Evolutionary conservation across 2,113 vertebrate species (phyloP).

Genomic region (Panurus biarmicus): DNA sequence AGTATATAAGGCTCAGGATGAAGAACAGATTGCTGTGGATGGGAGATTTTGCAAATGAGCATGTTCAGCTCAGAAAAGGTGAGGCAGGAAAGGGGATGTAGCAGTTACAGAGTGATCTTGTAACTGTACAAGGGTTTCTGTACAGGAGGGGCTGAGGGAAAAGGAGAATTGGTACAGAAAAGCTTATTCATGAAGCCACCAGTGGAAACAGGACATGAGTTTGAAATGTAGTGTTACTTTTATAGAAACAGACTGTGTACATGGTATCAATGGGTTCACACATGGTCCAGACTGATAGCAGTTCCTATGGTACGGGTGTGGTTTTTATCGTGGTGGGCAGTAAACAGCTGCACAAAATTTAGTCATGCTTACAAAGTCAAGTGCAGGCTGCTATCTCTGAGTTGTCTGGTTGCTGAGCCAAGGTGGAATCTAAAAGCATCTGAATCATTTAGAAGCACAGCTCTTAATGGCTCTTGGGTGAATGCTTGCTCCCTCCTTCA

Average conservation of each 20-base stretch:
- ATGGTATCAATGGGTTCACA: background rate
- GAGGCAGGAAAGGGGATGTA: background rate
- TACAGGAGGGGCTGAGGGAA: background rate
- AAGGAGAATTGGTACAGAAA: background rate
- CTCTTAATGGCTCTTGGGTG: background rate
- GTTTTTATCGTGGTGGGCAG: background rate
- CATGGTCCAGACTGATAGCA: background rate
- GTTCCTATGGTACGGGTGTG: background rate
- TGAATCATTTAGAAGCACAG: conserved; percentile 13
- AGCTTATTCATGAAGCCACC: background rate
- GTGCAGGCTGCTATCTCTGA: background rate
- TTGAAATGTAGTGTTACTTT: background rate
- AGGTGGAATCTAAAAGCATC: conserved; percentile 5
- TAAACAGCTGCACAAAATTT: conserved; percentile 25
- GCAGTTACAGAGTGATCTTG: background rate
- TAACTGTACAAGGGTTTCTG: background rate
- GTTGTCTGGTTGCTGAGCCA: background rate
- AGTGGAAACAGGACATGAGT: background rate
- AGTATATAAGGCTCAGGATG: background rate
- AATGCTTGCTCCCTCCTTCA: background rate
- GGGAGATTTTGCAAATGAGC: background rate
- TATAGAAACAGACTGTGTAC: background rate
- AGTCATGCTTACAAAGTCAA: conserved; percentile 21
- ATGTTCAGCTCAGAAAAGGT: background rate
- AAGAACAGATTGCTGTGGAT: background rate